Percentiles rank a stretch among this genome's conserved stretches.
Evolutionary conservation across 2,797 vertebrate species (phyloP).

Genomic region (Denticeps clupeoides): DNA sequence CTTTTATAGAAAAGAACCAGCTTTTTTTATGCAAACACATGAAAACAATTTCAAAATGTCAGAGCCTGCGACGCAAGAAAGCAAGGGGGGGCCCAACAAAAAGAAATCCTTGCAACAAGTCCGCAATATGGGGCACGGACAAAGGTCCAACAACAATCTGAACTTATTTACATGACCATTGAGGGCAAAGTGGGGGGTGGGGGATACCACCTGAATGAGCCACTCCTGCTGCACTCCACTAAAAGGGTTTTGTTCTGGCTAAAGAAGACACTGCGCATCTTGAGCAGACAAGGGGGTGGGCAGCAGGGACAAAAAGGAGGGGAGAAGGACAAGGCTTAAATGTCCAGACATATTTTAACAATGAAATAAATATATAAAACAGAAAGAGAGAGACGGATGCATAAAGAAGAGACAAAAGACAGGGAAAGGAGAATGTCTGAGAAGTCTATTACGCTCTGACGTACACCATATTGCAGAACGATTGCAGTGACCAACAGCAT

Average conservation of each 20-base stretch:
- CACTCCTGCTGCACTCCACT: slow-evolving; percentile 31
- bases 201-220: slow-evolving; percentile 31
- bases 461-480: slow-evolving; percentile 13
- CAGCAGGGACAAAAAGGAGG: slow-evolving; percentile 1
- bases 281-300: slow-evolving; percentile 20
- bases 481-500: slow-evolving; percentile 7
- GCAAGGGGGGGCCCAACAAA: slow-evolving; percentile 18
- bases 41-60: slow-evolving; percentile 26
- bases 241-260: slow-evolving; percentile 34
- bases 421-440: slow-evolving; percentile 9
- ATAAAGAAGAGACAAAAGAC: background rate
- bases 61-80: slow-evolving; percentile 10
- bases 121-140: slow-evolving; percentile 36
- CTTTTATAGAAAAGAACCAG: too few species aligned
- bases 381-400: slow-evolving; percentile 6
- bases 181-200: slow-evolving; percentile 26
- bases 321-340: slow-evolving; percentile 33
- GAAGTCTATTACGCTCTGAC: slow-evolving; percentile 1
- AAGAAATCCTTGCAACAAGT: slow-evolving; percentile 34
- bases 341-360: slow-evolving; percentile 29
- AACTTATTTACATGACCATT: slow-evolving; percentile 59
- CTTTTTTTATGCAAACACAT: too few species aligned
- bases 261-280: slow-evolving; percentile 33
- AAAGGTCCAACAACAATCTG: slow-evolving; percentile 50
- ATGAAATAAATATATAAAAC: slow-evolving; percentile 14